Conservation (phyloP, 2,797 vertebrate species). For the Paedocypris micromegethes region DNA sequence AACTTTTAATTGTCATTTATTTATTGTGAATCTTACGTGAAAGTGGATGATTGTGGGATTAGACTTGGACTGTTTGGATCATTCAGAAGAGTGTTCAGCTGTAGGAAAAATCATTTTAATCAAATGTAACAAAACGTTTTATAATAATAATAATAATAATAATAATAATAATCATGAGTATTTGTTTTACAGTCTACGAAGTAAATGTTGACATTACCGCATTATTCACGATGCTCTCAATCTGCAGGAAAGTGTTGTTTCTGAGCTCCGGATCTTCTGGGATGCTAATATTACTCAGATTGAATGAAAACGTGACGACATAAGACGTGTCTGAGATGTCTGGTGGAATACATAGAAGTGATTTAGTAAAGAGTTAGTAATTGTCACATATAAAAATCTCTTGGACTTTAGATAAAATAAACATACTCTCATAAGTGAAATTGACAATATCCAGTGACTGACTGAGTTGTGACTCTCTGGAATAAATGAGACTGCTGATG, state of each 20-base stretch:
- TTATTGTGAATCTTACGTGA: neutral
- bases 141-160: no score
- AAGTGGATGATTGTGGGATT: neutral
- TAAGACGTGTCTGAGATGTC: slow-evolving; percentile 7
- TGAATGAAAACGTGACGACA: neutral
- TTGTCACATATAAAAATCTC: accelerated
- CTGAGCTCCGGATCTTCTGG: neutral
- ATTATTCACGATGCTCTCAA: neutral
- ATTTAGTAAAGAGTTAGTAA: neutral
- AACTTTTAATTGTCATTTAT: no score
- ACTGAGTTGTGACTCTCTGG: neutral
- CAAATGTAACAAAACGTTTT: accelerated
- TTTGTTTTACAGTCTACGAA: no score
- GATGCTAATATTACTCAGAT: slow-evolving; percentile 5
- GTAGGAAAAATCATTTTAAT: neutral
- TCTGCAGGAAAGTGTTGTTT: neutral
- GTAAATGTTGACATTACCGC: neutral
- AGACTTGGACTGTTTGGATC: neutral
- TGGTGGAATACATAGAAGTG: neutral
- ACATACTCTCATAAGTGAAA: slow-evolving; percentile 18
- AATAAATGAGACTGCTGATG: neutral
- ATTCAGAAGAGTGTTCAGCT: slow-evolving; percentile 21
- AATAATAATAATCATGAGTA: no score
- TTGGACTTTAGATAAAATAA: neutral
- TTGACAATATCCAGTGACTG: slow-evolving; percentile 1